Evolutionary conservation across 2,113 vertebrate species (phyloP), one percentile per base, ranked within the genome.

Genomic region (Chionomys nivalis): DNA sequence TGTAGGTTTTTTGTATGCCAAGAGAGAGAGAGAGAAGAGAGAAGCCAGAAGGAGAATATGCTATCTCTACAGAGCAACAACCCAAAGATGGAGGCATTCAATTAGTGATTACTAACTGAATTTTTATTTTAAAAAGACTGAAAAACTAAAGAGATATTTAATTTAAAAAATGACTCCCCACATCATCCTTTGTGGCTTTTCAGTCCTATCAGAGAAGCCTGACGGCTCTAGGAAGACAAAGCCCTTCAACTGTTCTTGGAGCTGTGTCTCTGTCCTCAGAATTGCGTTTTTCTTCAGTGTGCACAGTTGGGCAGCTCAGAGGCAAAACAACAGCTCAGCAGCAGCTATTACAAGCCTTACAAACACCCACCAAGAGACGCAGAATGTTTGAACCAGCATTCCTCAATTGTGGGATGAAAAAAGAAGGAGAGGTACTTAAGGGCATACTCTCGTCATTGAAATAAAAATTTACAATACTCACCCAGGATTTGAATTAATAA

Each of bases 181-280:
- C 86, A 94, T 97, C 76, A 92, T 97, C 31, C 44, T 97, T 95
- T 96, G 90, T 92, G 95, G 92, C 96, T 95, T 95, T 96, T 97
- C 86, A 96, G 68, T 90, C 85, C 92, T 95, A 83, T 97, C 91
- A 97, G 95, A 97, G 96, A 55, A 93, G 81, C 87, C 73, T 96
- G 97, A 93, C 95, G 96, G 94, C 68, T 90, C 90, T 91, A 87
- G 78, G 91, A 97, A 98, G 97, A 96, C 90, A 97, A 97, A 96
- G 95, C 91, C 83, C 96, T 97, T 97, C 93, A 95, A 70, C 79
- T 44, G 72, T 89, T 91, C 94, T 94, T 72, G 47, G 94, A 96
- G 82, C 94, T 68, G 70, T 61, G 31, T 63, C 42, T 94, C 78
- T 23, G 55, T 68, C 73, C 76, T 97, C 31, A 95, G 88, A 87